A percentile compares a stretch with the other conserved stretches of the same genome.
phyloP scores from a whole-genome alignment of 2,888 invertebrate species.

The Aproaerema taeniolella region DNA sequence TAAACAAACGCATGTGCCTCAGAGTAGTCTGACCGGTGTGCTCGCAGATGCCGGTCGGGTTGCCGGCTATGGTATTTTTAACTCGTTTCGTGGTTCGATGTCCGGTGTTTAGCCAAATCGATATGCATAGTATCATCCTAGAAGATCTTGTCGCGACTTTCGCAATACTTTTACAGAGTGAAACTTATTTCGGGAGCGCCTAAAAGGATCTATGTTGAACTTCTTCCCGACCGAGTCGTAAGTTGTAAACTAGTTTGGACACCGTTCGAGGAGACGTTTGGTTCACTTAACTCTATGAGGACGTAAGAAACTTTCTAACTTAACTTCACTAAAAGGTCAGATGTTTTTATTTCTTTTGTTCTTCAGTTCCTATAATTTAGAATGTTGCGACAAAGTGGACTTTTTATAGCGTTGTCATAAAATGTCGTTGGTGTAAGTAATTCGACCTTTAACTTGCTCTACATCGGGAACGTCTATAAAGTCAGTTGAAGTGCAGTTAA shows the following conservation, averaged over 20 bases:
- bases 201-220: constrained; percentile 33
- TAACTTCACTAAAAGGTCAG: constrained; percentile 35
- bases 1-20: constrained; percentile 75
- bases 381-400: constrained; percentile 44
- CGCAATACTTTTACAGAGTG: constrained; percentile 45
- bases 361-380: too few species aligned
- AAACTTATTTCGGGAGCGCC: constrained; percentile 31
- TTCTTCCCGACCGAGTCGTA: constrained; percentile 38
- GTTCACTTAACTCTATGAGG: constrained; percentile 30
- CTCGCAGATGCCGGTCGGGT: constrained; percentile 68
- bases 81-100: constrained; percentile 75
- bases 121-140: constrained; percentile 71
- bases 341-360: constrained; percentile 40
- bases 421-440: constrained; percentile 45
- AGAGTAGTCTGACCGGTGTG: constrained; percentile 70
- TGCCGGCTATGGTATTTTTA: constrained; percentile 69
- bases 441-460: constrained; percentile 51
- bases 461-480: constrained; percentile 10
- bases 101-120: constrained; percentile 68
- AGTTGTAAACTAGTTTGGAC: constrained; percentile 55
- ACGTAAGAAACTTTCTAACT: constrained; percentile 48
- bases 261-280: constrained; percentile 30
- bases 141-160: constrained; percentile 35
- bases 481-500: background rate
- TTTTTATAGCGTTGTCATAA: constrained; percentile 50